phyloP scores from a whole-genome alignment of 2,888 invertebrate species.

The Sturmia bella region DNA sequence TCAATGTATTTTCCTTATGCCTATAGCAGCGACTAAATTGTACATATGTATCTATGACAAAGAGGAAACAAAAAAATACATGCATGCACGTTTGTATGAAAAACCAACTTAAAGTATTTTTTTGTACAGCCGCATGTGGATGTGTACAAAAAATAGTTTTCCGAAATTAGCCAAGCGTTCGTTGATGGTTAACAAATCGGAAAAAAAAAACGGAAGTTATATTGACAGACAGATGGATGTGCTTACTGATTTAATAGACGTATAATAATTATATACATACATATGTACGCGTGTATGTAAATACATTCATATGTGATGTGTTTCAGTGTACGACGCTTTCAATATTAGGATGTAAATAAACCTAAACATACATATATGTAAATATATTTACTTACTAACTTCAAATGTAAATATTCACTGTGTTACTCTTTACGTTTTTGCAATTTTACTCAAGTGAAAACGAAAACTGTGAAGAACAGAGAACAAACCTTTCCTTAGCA shows the following conservation, averaged over 20 bases:
- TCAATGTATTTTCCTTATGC: not conserved
- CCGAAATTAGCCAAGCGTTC: slow-evolving; percentile 61
- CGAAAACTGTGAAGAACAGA: too few species aligned
- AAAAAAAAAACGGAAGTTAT: slow-evolving; percentile 61
- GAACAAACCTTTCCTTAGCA: too few species aligned
- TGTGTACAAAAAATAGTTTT: slow-evolving; percentile 29
- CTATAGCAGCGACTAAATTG: not conserved
- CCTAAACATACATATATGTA: too few species aligned
- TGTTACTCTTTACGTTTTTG: too few species aligned
- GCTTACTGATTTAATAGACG: too few species aligned
- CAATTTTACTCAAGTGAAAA: too few species aligned
- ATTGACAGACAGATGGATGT: slow-evolving; percentile 56
- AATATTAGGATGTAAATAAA: not conserved
- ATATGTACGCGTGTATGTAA: not conserved
- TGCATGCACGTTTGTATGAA: too few species aligned
- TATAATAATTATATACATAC: not conserved
- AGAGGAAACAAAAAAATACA: not conserved
- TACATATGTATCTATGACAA: not conserved
- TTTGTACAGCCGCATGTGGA: too few species aligned
- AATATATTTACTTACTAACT: too few species aligned
- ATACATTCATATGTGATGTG: not conserved
- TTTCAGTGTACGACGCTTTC: not conserved
- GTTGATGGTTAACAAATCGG: slow-evolving; percentile 29
- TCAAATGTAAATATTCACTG: too few species aligned
- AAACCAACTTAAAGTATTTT: too few species aligned